phyloP scores from a whole-genome alignment of 2,113 vertebrate species.

The Tringa solitaria region DNA sequence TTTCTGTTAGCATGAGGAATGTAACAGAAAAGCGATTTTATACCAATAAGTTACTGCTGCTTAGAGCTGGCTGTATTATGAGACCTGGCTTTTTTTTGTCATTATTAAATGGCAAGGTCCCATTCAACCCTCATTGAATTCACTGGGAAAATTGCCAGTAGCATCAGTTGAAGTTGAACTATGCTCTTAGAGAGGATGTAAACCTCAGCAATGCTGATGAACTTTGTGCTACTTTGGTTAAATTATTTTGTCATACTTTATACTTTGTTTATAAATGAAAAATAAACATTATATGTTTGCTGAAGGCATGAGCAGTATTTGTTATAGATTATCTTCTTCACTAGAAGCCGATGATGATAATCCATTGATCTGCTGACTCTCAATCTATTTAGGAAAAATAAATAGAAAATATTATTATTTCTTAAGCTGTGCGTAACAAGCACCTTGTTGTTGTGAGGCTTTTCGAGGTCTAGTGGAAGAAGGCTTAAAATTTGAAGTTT shows the following conservation, averaged over 20 bases:
- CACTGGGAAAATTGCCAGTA: not conserved
- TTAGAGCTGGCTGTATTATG: not conserved
- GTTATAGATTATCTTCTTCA: not conserved
- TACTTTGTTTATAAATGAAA: slow-evolving; percentile 5
- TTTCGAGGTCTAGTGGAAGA: not conserved
- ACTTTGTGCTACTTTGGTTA: slow-evolving; percentile 24
- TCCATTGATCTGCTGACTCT: not conserved
- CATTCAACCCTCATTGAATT: not conserved
- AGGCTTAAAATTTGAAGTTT: not conserved
- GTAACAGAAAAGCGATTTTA: not conserved
- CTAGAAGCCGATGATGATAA: not conserved
- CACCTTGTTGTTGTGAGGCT: not conserved
- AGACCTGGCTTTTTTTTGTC: not conserved
- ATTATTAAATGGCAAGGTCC: not conserved
- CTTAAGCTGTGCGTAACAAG: not conserved
- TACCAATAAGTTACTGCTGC: not conserved
- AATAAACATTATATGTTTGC: slow-evolving; percentile 7
- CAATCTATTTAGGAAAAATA: not conserved
- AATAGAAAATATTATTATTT: not conserved
- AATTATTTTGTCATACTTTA: slow-evolving; percentile 24
- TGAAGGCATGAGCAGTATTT: not conserved
- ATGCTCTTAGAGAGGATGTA: not conserved
- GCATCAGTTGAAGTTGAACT: not conserved
- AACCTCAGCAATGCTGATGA: slow-evolving; percentile 8
- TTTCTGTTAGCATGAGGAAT: not conserved